Percentiles rank a stretch among this genome's conserved stretches.
These are phyloP conservation scores for Strigamia crassipes DNA, from an alignment of 2,888 invertebrate genomes.

Conservation along the genomic window DNA sequence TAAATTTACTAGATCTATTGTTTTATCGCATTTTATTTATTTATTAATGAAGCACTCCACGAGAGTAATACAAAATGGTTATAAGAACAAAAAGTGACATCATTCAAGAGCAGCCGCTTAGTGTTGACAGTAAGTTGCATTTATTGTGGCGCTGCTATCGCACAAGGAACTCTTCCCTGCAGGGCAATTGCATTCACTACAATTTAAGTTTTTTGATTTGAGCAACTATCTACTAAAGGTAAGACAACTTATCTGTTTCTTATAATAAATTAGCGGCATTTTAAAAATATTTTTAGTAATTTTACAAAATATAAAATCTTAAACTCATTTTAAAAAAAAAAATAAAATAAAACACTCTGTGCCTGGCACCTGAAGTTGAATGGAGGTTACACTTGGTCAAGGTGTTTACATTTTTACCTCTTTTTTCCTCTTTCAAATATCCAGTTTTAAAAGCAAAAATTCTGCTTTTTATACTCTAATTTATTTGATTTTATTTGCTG, in stretches of 20 bases:
- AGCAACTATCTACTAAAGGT: not conserved
- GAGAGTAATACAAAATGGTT: too few species aligned
- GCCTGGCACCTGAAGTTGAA: constrained; percentile 27
- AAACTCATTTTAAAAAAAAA: not conserved
- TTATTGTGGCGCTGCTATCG: not conserved
- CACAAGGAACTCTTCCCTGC: constrained; percentile 1
- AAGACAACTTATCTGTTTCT: not conserved
- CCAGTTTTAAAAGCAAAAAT: not conserved
- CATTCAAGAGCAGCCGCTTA: too few species aligned
- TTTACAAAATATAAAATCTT: not conserved
- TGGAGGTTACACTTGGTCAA: constrained; percentile 18
- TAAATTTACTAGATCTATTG: too few species aligned
- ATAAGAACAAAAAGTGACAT: too few species aligned
- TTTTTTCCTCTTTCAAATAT: not conserved
- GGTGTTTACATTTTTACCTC: not conserved
- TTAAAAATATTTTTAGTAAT: not conserved
- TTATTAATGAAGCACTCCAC: too few species aligned
- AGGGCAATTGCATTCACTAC: not conserved
- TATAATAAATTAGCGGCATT: not conserved
- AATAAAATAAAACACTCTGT: not conserved
- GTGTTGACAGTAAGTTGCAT: too few species aligned
- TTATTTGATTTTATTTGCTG: not conserved
- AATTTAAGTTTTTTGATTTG: not conserved
- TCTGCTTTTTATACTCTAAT: not conserved
- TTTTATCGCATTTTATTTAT: too few species aligned